phyloP scores from a whole-genome alignment of 2,888 invertebrate species.

The Mythimna lalbum region DNA sequence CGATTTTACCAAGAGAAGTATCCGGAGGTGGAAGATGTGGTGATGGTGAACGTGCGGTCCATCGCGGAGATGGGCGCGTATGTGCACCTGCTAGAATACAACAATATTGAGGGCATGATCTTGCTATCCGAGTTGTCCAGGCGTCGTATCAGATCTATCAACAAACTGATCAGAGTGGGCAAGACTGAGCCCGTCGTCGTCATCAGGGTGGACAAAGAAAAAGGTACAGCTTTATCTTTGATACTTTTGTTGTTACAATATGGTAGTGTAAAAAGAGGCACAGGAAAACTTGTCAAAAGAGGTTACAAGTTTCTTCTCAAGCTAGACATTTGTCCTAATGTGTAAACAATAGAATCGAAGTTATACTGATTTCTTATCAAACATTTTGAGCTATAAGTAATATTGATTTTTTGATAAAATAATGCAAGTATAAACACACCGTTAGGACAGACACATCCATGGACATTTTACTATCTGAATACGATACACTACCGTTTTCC shows the following conservation, averaged over 20 bases:
- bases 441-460: too few species aligned
- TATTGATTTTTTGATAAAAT: neutral
- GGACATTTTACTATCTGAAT: neutral
- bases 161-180: conserved; percentile 99
- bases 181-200: conserved; percentile 99
- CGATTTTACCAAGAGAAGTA: conserved; percentile 99
- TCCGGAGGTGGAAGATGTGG: conserved; percentile 99
- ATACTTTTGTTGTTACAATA: neutral
- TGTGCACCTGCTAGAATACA: conserved; percentile 99
- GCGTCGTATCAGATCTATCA: conserved; percentile 99
- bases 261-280: neutral
- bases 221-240: conserved; percentile 92
- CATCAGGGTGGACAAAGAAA: conserved; percentile 99
- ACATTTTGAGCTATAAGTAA: neutral
- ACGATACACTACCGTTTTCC: neutral
- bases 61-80: conserved; percentile 99
- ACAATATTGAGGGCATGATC: conserved; percentile 99
- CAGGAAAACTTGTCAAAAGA: neutral
- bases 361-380: neutral
- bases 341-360: neutral
- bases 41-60: conserved; percentile 99
- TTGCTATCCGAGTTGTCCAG: conserved; percentile 99
- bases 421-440: neutral
- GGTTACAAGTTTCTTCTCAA: conserved; percentile 12
- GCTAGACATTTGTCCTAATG: neutral